Evolutionary conservation across 2,888 invertebrate genomes (phyloP).

Genomic region (Sminthurides aquaticus): DNA sequence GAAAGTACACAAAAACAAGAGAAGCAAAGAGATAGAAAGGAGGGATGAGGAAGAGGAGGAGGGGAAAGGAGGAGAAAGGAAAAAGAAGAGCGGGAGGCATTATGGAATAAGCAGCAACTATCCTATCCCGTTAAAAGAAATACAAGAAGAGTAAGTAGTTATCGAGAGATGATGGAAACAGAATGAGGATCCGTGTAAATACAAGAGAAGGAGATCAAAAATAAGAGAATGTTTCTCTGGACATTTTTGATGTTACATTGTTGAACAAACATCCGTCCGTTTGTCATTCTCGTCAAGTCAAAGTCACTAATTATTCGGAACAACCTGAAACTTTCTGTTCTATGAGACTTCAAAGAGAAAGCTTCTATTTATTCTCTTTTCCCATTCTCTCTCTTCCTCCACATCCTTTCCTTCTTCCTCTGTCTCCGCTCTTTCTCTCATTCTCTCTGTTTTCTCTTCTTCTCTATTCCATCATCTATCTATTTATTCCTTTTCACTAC

Average conservation of each 20-base stretch:
- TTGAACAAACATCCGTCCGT: slow-evolving; percentile 29
- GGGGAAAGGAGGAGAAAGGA: slow-evolving; percentile 7
- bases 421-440: slow-evolving; percentile 12
- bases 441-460: slow-evolving; percentile 6
- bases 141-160: not conserved
- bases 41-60: slow-evolving; percentile 8
- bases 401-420: slow-evolving; percentile 16
- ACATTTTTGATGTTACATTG: slow-evolving; percentile 38
- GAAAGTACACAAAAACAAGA: no score
- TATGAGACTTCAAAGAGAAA: slow-evolving; percentile 43
- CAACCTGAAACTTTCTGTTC: slow-evolving; percentile 42
- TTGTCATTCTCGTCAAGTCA: slow-evolving; percentile 28
- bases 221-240: no score
- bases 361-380: slow-evolving; percentile 40
- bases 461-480: slow-evolving; percentile 10
- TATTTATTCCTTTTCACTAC: slow-evolving; percentile 11
- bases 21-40: no score
- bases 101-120: not conserved
- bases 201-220: no score
- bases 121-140: not conserved
- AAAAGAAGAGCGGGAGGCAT: not conserved
- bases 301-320: slow-evolving; percentile 44
- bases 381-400: slow-evolving; percentile 28
- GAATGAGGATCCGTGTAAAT: no score
- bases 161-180: no score